Base-by-base conservation (phyloP, 2,113 vertebrate species). In the Scalopus aquaticus region DNA sequence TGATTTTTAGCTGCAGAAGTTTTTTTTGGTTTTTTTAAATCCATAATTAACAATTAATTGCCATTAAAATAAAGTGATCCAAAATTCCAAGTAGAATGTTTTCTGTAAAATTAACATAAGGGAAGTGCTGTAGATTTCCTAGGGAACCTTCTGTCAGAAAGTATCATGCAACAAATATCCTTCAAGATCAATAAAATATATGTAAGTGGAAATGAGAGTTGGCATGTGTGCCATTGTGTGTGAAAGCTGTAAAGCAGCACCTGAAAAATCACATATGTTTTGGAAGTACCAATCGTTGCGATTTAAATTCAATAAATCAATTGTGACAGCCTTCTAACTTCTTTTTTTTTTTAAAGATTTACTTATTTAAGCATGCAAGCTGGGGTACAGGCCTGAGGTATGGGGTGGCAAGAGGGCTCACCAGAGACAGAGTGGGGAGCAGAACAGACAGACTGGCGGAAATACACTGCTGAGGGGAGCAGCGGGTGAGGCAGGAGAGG, bases 221-320 rank as follows among this genome's bases (percentile, higher is more conserved):
- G 15, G 9, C 30, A 37, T 51, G 20, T 5, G 17, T 56, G 28
- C 1, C n/a, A 30, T 3, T 56, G 5, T 80, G 22, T 62, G 7
- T 81, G 10, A 94, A 72, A 74, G 3, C 20, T 6, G 44, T 46
- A 3, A 91, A 93, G 26, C 1, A 28, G 28, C 4, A 46, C 10
- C 1, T 65, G 65, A 76, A 37, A n/a, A 10, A 39, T 35, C 17
- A 24, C 2, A 46, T 32, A 78, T 26, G 19, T 74, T 32, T 44
- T 65, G 32, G 4, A 72, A 51, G 0, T 44, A 20, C 6, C 16
- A 30, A 51, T 10, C 13, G 5, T 16, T 17, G 65, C n/a, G 9
- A 78, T 88, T 86, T 62, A 94, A 88, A 82, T 56, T 80, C 9
- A 88, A 54, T 64, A 22, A 90, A 26, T 60, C 9, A 60, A 78